Conservation (phyloP, 2,888 invertebrate species). For the Ornithoptera priamus region DNA sequence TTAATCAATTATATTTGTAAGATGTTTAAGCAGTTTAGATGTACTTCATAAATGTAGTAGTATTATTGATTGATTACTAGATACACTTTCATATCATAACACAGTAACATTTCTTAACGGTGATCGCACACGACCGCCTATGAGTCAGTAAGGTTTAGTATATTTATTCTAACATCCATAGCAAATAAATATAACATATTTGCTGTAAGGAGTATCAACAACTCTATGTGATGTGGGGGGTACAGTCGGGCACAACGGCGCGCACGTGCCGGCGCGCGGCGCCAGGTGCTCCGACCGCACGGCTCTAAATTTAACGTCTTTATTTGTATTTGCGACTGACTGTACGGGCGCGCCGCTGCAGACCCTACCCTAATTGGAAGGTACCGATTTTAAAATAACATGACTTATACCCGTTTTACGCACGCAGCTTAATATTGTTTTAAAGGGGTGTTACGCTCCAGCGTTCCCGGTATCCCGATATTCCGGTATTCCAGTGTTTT, state of each 20-base stretch:
- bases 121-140: too few relatives aligned
- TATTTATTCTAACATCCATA: too few relatives aligned
- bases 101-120: too few relatives aligned
- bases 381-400: conserved; percentile 60
- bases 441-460: conserved; percentile 34
- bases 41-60: too few relatives aligned
- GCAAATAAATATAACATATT: too few relatives aligned
- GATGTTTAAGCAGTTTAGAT: too few relatives aligned
- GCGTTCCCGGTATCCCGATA: conserved; percentile 32
- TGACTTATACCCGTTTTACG: conserved; percentile 48
- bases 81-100: too few relatives aligned
- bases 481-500: conserved; percentile 23
- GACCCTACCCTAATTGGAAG: conserved; percentile 57
- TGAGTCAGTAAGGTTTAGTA: too few relatives aligned
- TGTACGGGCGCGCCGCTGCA: conserved; percentile 54
- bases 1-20: too few relatives aligned
- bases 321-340: conserved; percentile 74
- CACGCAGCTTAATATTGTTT: conserved; percentile 36
- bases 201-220: conserved; percentile 1
- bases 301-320: conserved; percentile 78
- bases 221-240: conserved; percentile 49
- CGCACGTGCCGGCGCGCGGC: conserved; percentile 53
- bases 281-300: conserved; percentile 75
- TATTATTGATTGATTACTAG: too few relatives aligned
- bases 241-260: conserved; percentile 61